Evolutionary conservation across 2,888 invertebrate genomes (phyloP), one percentile per base, ranked within the genome.

Genomic region (Subacronicta megacephala): DNA sequence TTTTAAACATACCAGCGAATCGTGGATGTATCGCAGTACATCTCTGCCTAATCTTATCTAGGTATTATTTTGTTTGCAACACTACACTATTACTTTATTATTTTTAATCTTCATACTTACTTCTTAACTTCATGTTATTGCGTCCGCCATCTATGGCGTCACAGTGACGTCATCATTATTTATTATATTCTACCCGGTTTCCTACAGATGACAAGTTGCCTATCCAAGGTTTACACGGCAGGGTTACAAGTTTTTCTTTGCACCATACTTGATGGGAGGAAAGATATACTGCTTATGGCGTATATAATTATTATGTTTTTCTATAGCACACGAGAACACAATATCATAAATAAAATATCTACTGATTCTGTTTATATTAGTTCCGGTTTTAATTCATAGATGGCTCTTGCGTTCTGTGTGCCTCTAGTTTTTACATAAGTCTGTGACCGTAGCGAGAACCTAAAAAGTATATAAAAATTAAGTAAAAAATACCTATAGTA

Each of bases 241-340:
- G 15, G 2, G 13, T 31, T 46, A 26, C 62, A 35, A 61, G 69
- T 63, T 68, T 46, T 68, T 62, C 17, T 15, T 16, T 33, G 23
- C 18, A n/a, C 29, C 26, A 16, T 33, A 45, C 15, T 15, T 23
- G 17, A 29, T 35, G 46, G 20, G 16, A 33, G 33, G 31, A 33
- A 43, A 42, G 23, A 29, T 36, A 49, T 18, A n/a, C 29, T 23
- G 15, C 12, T 0, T 37, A 10, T 23, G 1, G 7, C 10, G 33
- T 15, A 9, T 20, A 0, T 20, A n/a, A n/a, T n/a, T n/a, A n/a
- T 26, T 9, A 36, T 16, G 20, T 29, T 55, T 37, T 42, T 42
- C 4, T 29, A 7, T 12, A 10, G 15, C 16, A 16, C 10, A 38
- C 1, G 6, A 29, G 16, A 15, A 29, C 15, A 26, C 6, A 38